Conservation (phyloP, 2,113 vertebrate genomes). For the Percopsis transmontana region DNA sequence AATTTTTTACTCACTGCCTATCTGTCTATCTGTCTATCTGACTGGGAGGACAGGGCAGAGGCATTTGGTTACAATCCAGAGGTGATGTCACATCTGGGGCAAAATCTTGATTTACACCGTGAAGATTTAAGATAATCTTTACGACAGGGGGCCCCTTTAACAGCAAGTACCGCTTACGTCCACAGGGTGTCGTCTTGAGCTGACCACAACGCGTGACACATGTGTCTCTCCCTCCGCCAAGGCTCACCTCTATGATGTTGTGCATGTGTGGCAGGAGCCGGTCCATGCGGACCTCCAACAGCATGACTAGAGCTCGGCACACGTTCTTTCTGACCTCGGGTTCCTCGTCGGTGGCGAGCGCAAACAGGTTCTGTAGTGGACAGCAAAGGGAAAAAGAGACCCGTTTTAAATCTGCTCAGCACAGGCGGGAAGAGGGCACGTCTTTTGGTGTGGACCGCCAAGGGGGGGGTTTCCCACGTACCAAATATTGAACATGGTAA, state of each 20-base stretch:
- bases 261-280: slow-evolving; percentile 97
- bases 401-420: background rate
- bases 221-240: background rate
- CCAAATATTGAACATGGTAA: too few species aligned
- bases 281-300: slow-evolving; percentile 96
- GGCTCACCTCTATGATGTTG: slow-evolving; percentile 92
- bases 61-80: too few species aligned
- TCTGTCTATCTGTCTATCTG: too few species aligned
- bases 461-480: too few species aligned
- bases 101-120: too few species aligned
- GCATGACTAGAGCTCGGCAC: slow-evolving; percentile 95
- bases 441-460: too few species aligned
- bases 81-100: too few species aligned
- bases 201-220: background rate
- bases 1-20: too few species aligned
- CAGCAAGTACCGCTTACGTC: background rate
- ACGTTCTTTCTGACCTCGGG: slow-evolving; percentile 97
- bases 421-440: too few species aligned
- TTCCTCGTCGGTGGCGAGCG: slow-evolving; percentile 93
- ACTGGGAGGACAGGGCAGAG: too few species aligned
- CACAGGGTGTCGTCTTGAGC: background rate
- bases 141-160: too few species aligned
- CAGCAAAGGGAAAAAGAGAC: background rate
- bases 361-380: slow-evolving; percentile 89
- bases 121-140: too few species aligned